phyloP scores from a whole-genome alignment of 2,888 invertebrate genomes.

The Chironomus riparius region DNA sequence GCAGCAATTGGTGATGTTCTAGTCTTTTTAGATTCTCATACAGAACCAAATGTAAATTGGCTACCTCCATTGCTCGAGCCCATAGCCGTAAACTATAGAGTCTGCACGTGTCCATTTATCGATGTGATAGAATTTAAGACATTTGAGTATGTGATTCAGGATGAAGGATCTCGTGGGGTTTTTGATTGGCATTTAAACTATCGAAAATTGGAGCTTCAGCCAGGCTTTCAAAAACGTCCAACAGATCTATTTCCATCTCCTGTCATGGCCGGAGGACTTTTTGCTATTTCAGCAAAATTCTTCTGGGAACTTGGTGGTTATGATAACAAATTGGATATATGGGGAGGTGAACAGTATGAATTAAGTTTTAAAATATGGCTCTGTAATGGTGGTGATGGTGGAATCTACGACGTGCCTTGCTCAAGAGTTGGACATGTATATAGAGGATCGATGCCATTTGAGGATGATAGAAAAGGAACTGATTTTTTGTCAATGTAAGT shows the following conservation, averaged over 20 bases:
- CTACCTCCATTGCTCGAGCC: conserved; percentile 84
- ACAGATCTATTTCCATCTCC: conserved; percentile 3
- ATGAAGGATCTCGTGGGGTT: conserved; percentile 16
- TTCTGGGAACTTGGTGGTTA: conserved; percentile 97
- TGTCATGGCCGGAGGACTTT: conserved; percentile 94
- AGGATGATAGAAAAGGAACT: conserved; percentile 64
- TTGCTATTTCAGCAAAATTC: conserved; percentile 82
- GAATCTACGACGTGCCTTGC: conserved; percentile 85
- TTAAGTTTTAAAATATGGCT: conserved; percentile 96
- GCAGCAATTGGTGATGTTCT: conserved; percentile 66
- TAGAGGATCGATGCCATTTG: conserved; percentile 76
- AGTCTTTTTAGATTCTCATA: conserved; percentile 85
- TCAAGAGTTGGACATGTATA: conserved; percentile 88
- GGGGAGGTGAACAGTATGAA: conserved; percentile 87
- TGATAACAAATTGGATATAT: conserved; percentile 84
- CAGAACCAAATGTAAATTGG: conserved; percentile 86
- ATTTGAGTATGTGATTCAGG: conserved; percentile 12
- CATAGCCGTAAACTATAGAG: conserved; percentile 72
- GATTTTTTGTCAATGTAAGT: conserved; percentile 16
- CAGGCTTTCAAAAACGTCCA: not conserved
- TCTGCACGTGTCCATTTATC: conserved; percentile 89
- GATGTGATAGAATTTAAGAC: conserved; percentile 69
- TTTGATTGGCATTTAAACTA: conserved; percentile 23
- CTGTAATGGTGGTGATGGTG: conserved; percentile 86
- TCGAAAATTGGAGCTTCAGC: not conserved